phyloP scores from a whole-genome alignment of 2,888 invertebrate genomes.

The Hypena proboscidalis region DNA sequence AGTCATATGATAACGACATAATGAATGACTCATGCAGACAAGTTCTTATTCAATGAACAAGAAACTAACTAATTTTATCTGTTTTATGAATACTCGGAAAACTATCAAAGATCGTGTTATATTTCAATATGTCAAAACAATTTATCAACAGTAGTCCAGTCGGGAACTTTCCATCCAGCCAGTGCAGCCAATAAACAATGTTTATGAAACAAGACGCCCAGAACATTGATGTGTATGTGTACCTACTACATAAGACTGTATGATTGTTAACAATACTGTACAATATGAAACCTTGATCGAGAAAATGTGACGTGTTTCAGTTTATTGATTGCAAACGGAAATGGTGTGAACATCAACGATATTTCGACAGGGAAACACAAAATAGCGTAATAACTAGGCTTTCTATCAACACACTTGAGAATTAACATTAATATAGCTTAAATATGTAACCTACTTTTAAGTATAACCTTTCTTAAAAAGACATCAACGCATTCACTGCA shows the following conservation, averaged over 20 bases:
- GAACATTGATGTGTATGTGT: slow-evolving; percentile 40
- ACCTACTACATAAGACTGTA: too few relatives aligned
- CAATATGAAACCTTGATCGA: slow-evolving; percentile 47
- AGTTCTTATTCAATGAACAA: not conserved
- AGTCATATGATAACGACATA: too few relatives aligned
- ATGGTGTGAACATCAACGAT: too few relatives aligned
- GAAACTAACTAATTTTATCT: not conserved
- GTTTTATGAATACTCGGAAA: slow-evolving; percentile 7
- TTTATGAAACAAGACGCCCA: slow-evolving; percentile 72
- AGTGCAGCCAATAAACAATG: slow-evolving; percentile 57
- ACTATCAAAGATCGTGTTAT: slow-evolving; percentile 13
- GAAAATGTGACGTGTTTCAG: slow-evolving; percentile 57
- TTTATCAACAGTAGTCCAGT: slow-evolving; percentile 25
- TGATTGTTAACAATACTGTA: slow-evolving; percentile 31
- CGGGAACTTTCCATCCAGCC: slow-evolving; percentile 64
- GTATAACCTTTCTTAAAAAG: too few relatives aligned
- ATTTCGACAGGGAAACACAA: too few relatives aligned
- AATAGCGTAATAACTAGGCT: too few relatives aligned
- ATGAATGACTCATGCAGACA: not conserved
- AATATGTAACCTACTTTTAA: too few relatives aligned
- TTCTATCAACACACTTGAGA: too few relatives aligned
- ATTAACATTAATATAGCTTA: too few relatives aligned
- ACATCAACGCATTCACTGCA: too few relatives aligned
- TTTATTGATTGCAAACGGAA: too few relatives aligned
- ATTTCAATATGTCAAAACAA: slow-evolving; percentile 25